Base-by-base conservation (phyloP, 2,888 invertebrate species). In the Charanyca ferruginea region DNA sequence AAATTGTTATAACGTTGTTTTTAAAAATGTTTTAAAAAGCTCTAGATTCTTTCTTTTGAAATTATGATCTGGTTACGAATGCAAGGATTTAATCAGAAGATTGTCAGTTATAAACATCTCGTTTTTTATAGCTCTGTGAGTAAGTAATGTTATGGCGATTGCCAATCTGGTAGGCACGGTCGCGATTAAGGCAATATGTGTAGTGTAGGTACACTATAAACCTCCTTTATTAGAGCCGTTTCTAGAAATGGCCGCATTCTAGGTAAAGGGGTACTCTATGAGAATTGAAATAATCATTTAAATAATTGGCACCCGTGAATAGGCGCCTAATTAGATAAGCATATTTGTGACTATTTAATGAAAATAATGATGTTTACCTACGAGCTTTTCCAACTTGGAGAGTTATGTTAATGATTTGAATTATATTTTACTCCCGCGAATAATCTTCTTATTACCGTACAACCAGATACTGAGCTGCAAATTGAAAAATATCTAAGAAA, bases 191-290 rank as follows among this genome's bases (percentile, higher is more conserved):
- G 47, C 47, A 28, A 35, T 44, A 48, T 22, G 63, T 44, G 41
- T 22, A 38, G 38, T 16, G 38, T 38, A 38, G 16, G 13, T 38
- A 47, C 25, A 28, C 20, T 52, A 58, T 65, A 53, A 65, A 47
- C 23, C 25, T 18, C 28, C 35, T 71, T 72, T 52, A 71, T 64
- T 57, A 63, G 18, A 23, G 3, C 9, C 13, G 25, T 45, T 63
- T 28, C 28, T 48, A 52, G 8, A 1, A 20, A 66, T 3, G 4
- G 5, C 4, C 11, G 1, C 25, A 42, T 42, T 42, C 20, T 32
- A 42, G 5, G 1, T 11, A 44, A 35, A n/a, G 7, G n/a, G 65
- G 20, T 49, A 23, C 6, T 23, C 22, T 11, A 35, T 20, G 11
- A 16, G 38, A 20, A 23, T 23, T 2, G 16, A 25, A 45, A 22